Evolutionary conservation across 1,140 invertebrate species (phyloP).

Genomic region (Stratiolaelaps scimitus): DNA sequence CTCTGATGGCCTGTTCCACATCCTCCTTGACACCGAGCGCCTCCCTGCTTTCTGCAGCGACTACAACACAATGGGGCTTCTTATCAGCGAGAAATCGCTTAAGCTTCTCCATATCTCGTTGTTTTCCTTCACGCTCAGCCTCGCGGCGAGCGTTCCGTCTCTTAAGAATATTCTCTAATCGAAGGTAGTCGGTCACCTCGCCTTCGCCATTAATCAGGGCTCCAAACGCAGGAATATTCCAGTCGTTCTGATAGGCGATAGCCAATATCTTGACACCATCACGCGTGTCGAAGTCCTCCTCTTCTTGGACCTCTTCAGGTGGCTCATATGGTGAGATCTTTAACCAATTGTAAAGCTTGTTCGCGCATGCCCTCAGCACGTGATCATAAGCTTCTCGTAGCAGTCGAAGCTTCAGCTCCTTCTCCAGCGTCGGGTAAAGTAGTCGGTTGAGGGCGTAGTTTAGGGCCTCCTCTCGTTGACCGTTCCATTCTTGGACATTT

Average conservation of each 20-base stretch:
- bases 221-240: constrained; percentile 71
- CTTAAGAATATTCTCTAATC: constrained; percentile 69
- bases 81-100: constrained; percentile 73
- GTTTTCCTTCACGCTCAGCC: constrained; percentile 57
- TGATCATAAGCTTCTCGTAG: constrained; percentile 75
- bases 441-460: constrained; percentile 73
- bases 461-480: constrained; percentile 67
- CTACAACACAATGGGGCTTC: constrained; percentile 67
- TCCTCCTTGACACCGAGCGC: constrained; percentile 74
- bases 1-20: constrained; percentile 57
- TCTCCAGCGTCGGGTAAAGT: constrained; percentile 72
- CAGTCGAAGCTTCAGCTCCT: constrained; percentile 68
- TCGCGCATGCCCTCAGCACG: constrained; percentile 51
- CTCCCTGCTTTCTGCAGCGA: constrained; percentile 69
- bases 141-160: constrained; percentile 59
- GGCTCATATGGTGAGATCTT: constrained; percentile 64
- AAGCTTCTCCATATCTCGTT: constrained; percentile 59
- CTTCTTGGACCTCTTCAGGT: constrained; percentile 58
- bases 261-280: constrained; percentile 75
- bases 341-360: constrained; percentile 25
- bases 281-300: constrained; percentile 75
- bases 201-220: constrained; percentile 74
- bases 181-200: constrained; percentile 76
- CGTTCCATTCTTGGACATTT: constrained; percentile 92
- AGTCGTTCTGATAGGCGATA: constrained; percentile 72